A percentile compares a stretch with the other conserved stretches of the same genome.
These are phyloP conservation scores for Gadus macrocephalus DNA, from an alignment of 2,113 vertebrate genomes.

Conservation along the genomic window DNA sequence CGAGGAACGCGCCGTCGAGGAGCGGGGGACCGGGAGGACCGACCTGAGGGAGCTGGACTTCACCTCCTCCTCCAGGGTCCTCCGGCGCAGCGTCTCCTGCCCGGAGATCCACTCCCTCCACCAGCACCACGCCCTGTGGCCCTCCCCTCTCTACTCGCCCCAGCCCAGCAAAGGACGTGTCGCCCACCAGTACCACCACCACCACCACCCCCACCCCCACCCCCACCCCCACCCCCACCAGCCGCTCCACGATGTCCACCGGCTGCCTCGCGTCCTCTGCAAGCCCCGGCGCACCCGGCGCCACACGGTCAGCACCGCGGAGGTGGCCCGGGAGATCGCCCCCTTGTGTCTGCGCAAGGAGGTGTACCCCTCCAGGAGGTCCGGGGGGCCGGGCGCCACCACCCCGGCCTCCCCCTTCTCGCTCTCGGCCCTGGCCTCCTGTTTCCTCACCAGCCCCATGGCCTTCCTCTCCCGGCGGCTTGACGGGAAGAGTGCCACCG, in stretches of 20 bases:
- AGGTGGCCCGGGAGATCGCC: constrained; percentile 71
- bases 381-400: constrained; percentile 22
- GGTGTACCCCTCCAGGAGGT: constrained; percentile 76
- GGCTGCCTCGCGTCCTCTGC: constrained; percentile 63
- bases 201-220: constrained; percentile 31
- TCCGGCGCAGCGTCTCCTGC: constrained; percentile 79
- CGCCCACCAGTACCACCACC: constrained; percentile 29
- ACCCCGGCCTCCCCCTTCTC: constrained; percentile 50
- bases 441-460: constrained; percentile 69
- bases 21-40: neutral
- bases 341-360: constrained; percentile 86
- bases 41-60: constrained; percentile 24
- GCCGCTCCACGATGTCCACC: constrained; percentile 14
- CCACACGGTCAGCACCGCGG: constrained; percentile 81
- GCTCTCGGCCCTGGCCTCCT: constrained; percentile 53
- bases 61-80: constrained; percentile 20
- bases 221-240: constrained; percentile 31
- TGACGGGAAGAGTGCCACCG: constrained; percentile 21
- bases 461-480: constrained; percentile 66
- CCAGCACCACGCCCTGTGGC: constrained; percentile 38
- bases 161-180: constrained; percentile 38
- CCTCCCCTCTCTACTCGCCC: constrained; percentile 7
- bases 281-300: constrained; percentile 65
- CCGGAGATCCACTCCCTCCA: constrained; percentile 66
- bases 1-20: neutral